A percentile compares a stretch with the other conserved stretches of the same genome.
phyloP scores from a whole-genome alignment of 2,888 invertebrate species.

The Polymixis flavicincta region DNA sequence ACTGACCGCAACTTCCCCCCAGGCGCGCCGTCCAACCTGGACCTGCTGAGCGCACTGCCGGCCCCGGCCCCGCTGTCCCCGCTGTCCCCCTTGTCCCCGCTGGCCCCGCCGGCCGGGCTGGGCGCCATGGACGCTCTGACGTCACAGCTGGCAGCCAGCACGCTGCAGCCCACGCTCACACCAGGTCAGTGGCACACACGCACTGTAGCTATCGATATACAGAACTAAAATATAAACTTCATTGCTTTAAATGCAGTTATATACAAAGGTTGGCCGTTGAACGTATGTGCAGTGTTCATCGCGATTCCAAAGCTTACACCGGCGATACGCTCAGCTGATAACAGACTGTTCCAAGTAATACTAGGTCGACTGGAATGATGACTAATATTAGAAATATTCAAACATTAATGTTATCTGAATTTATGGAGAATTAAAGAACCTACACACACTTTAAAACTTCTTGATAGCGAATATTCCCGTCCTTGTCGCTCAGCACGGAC shows the following conservation, averaged over 20 bases:
- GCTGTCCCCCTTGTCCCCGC: no score
- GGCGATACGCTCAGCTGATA: neutral
- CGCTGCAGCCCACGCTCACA: constrained; percentile 73
- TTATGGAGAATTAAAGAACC: neutral
- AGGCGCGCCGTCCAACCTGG: constrained; percentile 80
- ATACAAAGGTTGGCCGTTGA: neutral
- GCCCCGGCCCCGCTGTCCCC: neutral
- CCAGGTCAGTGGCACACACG: constrained; percentile 65
- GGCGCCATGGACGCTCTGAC: constrained; percentile 73
- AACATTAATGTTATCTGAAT: neutral
- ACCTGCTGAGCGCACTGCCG: constrained; percentile 79
- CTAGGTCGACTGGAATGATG: neutral
- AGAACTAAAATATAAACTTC: no score
- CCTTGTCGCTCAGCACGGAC: neutral
- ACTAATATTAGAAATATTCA: neutral
- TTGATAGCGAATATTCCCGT: neutral
- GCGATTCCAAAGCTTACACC: neutral
- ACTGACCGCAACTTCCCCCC: no score
- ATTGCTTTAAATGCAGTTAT: neutral
- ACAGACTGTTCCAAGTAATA: neutral
- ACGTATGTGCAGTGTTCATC: neutral
- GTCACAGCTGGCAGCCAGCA: constrained; percentile 68
- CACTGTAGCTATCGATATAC: no score
- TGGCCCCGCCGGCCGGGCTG: no score
- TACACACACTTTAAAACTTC: neutral